Base-by-base conservation (phyloP, 2,888 invertebrate genomes). In the Tetanocera ferruginea region DNA sequence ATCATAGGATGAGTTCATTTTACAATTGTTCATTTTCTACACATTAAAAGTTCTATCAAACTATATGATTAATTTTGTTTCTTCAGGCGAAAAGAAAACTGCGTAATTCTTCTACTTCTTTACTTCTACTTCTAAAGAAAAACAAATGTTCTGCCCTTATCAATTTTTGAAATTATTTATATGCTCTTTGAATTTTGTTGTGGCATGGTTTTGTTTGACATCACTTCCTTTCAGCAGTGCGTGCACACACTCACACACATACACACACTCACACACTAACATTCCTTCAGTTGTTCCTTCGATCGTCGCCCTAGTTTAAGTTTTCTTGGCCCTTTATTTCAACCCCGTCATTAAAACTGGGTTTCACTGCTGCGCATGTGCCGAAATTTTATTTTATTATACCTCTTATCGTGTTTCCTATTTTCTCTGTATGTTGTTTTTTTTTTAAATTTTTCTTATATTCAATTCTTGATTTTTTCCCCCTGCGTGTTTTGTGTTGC, bases 291-390 rank as follows among this genome's bases (percentile, higher is more conserved):
- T 66, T 66, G 14, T 66, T 34, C 60, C 25, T 23, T 60, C 60
- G 14, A 60, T 43, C 43, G 11, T 14, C 25, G 60, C 25, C 25
- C 28, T 25, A 60, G 60, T 28, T 9, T 25, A 60, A 28, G 25
- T 25, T 60, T 19, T 37, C 31, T 66, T 19, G 5, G 34, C 37
- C 31, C 37, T 66, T 66, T 31, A 31, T 66, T 66, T 66, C 64
- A 66, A 66, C 64, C 64, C 64, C 34, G 34, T 34, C 34, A 66
- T 8, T 34, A 17, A 64, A 64, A 64, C 28, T 64, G 31, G 64
- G 64, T 64, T 34, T n/a, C 28, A 31, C n/a, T 31, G n/a, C 34
- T 66, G 64, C 64, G 64, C 64, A 66, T 66, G 64, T 19, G 17
- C 62, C 14, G 31, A 31, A 19, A 31, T 66, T 66, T 66, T 66